phyloP scores from a whole-genome alignment of 2,888 invertebrate species.

The Aphodius granarius region DNA sequence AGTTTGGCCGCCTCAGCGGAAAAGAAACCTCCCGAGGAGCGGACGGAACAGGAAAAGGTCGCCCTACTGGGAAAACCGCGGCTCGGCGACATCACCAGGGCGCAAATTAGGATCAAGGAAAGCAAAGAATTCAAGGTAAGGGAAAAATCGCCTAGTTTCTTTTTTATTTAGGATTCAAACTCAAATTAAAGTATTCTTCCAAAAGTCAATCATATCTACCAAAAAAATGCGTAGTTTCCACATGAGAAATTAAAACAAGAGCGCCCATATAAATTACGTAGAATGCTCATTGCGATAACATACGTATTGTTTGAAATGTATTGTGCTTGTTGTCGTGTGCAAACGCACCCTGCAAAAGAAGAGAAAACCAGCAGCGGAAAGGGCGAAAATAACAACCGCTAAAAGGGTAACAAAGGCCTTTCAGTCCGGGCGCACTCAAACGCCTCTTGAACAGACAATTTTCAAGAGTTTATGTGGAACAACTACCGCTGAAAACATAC shows the following conservation, averaged over 20 bases:
- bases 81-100: slow-evolving; percentile 83
- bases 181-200: too few species aligned
- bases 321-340: background rate
- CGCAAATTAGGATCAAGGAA: slow-evolving; percentile 91
- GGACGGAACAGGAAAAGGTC: slow-evolving; percentile 81
- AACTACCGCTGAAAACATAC: background rate
- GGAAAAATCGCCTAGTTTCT: too few species aligned
- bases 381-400: background rate
- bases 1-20: slow-evolving; percentile 66
- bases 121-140: slow-evolving; percentile 98
- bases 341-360: background rate
- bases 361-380: background rate
- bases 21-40: slow-evolving; percentile 65
- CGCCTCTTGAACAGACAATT: background rate
- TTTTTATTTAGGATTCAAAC: too few species aligned
- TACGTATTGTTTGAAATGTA: background rate
- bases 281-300: background rate
- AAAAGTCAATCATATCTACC: too few species aligned
- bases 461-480: background rate
- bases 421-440: background rate
- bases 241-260: background rate
- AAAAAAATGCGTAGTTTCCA: background rate
- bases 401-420: background rate
- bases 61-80: slow-evolving; percentile 90
- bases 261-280: background rate